These are phyloP conservation scores for Crepidodera aurea DNA, from an alignment of 2,888 invertebrate genomes.

Conservation along the genomic window DNA sequence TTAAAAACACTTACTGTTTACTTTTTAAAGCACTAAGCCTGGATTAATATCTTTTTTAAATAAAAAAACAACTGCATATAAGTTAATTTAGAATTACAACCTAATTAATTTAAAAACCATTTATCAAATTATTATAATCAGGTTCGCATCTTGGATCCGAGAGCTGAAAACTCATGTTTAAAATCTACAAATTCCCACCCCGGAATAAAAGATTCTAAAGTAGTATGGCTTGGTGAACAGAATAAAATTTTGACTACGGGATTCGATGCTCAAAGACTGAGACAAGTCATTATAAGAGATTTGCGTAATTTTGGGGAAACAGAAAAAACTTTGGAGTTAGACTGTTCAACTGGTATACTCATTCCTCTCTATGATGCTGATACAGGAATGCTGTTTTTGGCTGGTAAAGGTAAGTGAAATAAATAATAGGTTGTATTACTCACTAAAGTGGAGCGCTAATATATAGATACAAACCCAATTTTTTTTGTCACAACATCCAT, in stretches of 20 bases:
- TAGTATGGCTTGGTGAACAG: constrained; percentile 89
- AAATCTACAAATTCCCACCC: constrained; percentile 81
- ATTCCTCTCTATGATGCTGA: constrained; percentile 94
- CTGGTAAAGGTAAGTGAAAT: constrained; percentile 75
- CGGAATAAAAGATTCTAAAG: constrained; percentile 89
- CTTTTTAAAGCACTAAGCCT: too few species aligned
- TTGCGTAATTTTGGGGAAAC: constrained; percentile 79
- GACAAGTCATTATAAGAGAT: constrained; percentile 91
- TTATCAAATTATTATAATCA: too few species aligned
- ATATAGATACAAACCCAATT: too few species aligned
- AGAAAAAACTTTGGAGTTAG: constrained; percentile 81
- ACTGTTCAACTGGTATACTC: constrained; percentile 88
- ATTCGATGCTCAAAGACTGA: constrained; percentile 86
- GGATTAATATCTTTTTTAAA: too few species aligned
- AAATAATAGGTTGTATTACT: too few species aligned
- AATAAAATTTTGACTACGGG: constrained; percentile 86
- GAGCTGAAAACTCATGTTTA: constrained; percentile 69
- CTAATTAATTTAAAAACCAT: too few species aligned
- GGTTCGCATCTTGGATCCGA: constrained; percentile 85
- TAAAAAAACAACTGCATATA: too few species aligned
- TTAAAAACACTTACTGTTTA: too few species aligned
- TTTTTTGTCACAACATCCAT: too few species aligned
- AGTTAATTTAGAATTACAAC: too few species aligned
- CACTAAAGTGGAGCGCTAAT: too few species aligned
- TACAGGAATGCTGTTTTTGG: constrained; percentile 93